phyloP scores from a whole-genome alignment of 2,888 invertebrate genomes.

The Lymantria monacha region DNA sequence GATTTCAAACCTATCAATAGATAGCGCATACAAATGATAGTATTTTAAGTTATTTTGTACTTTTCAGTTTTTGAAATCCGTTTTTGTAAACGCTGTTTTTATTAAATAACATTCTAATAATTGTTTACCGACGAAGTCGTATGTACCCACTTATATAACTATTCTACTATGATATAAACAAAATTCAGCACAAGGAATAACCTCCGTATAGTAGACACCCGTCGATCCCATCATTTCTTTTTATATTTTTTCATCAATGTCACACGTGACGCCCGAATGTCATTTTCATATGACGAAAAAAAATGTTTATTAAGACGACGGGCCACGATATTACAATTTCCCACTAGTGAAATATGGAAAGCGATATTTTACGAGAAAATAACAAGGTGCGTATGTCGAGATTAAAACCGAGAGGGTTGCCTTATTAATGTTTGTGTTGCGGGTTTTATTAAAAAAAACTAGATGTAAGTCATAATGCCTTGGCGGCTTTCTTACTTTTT shows the following conservation, averaged over 20 bases:
- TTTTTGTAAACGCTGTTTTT: too few species aligned
- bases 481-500: too few species aligned
- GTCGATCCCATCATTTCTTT: constrained; percentile 74
- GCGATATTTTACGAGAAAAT: constrained; percentile 80
- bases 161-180: neutral
- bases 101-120: too few species aligned
- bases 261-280: constrained; percentile 81
- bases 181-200: constrained; percentile 25
- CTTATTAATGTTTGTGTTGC: constrained; percentile 38
- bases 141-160: too few species aligned
- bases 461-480: neutral
- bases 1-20: too few species aligned
- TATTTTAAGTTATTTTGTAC: too few species aligned
- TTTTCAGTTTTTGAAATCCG: too few species aligned
- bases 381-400: constrained; percentile 72
- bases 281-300: constrained; percentile 80
- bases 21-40: too few species aligned
- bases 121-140: too few species aligned
- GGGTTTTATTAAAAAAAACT: constrained; percentile 17
- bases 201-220: constrained; percentile 40
- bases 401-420: constrained; percentile 72
- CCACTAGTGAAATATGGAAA: constrained; percentile 80
- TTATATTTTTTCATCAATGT: constrained; percentile 83
- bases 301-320: constrained; percentile 79
- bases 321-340: constrained; percentile 78